Base-by-base conservation (phyloP, 2,113 vertebrate genomes). In the Hippocampus abdominalis region DNA sequence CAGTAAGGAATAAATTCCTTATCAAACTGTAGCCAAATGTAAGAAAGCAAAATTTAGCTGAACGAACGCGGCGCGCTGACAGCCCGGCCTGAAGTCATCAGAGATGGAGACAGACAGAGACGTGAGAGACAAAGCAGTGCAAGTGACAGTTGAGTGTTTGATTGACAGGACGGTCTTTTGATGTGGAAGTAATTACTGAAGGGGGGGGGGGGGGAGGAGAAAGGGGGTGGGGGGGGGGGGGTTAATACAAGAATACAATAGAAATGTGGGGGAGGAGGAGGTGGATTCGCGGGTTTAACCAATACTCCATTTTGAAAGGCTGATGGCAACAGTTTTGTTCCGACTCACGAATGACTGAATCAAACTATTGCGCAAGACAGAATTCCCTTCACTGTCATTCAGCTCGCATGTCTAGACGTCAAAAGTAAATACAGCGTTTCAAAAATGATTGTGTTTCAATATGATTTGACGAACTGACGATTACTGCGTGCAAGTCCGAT, bases 111-210 rank as follows among this genome's bases (percentile, higher is more conserved):
- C 73, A 63, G 74, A 72, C 76, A 71, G 76, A 81, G 81, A 84
- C 51, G 83, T 51, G 74, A 72, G 79, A 85, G 82, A 88, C 84
- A 88, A 86, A 85, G 81, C 70, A 32, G 49, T 27, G 71, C 73
- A 72, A 80, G 76, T 87, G 81, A 87, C 75, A 82, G 81, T 70
- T 84, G 81, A 84, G 68, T 64, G 71, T 81, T 83, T 84, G 82
- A 86, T 85, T 85, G 89, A 89, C 84, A 76, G 82, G 68, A 27
- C 57, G 63, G 62, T 85, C 81, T 82, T 82, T 84, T 87, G 85
- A 86, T 85, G 81, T 74, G 81, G 71, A 51, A 83, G 84, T 88
- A 89, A 89, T 89, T 89, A 88, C 72, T 85, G 71, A 71, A 73
- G 64, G 12, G 59, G 27, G 6, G 44, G 1, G 73, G 60, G 64